phyloP scores from a whole-genome alignment of 1,140 invertebrate species.

The Sipha flava region DNA sequence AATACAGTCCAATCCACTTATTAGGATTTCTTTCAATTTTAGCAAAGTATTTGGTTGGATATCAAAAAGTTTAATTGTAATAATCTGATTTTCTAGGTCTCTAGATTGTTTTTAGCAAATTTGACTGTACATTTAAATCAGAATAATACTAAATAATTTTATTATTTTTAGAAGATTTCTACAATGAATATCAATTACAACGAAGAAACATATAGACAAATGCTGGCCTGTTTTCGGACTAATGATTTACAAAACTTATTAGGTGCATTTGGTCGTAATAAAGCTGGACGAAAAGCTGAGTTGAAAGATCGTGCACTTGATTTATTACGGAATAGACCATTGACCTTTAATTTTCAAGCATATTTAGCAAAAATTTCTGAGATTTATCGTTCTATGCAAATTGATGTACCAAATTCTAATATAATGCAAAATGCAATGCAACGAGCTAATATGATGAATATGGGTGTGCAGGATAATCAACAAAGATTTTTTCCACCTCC shows the following conservation, averaged over 20 bases:
- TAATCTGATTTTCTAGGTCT: no score
- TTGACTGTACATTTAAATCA: no score
- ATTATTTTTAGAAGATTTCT: background rate
- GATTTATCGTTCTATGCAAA: background rate
- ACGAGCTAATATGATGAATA: background rate
- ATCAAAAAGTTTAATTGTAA: no score
- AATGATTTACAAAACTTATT: slow-evolving; percentile 77
- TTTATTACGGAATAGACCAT: slow-evolving; percentile 61
- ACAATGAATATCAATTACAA: background rate
- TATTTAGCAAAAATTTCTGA: slow-evolving; percentile 11
- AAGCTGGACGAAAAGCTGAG: slow-evolving; percentile 77
- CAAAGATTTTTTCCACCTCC: background rate
- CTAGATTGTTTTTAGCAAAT: no score
- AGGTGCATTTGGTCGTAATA: slow-evolving; percentile 74
- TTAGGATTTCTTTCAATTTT: no score
- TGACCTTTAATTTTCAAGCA: slow-evolving; percentile 37
- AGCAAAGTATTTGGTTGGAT: no score
- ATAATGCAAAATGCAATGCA: background rate
- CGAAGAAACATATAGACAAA: slow-evolving; percentile 41
- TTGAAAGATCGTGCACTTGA: slow-evolving; percentile 69
- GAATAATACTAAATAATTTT: no score
- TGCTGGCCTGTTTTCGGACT: slow-evolving; percentile 74
- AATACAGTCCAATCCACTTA: no score
- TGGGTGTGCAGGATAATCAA: background rate
- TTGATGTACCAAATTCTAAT: background rate